phyloP scores from a whole-genome alignment of 2,888 invertebrate genomes.

The Oscheius sp. region DNA sequence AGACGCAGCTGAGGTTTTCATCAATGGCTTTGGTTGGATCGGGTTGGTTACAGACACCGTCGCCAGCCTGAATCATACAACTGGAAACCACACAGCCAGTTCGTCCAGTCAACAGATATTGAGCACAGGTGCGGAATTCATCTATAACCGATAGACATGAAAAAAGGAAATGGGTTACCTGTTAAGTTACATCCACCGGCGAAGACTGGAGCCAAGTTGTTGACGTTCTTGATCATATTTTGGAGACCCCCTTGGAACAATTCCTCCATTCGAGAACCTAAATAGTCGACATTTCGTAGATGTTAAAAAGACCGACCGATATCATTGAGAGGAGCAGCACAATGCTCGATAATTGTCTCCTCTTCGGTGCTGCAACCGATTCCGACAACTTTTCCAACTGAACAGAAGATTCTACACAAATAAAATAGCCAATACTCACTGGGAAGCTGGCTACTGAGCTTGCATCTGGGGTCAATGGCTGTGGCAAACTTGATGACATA shows the following conservation, averaged over 20 bases:
- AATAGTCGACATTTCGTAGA: too few relatives aligned
- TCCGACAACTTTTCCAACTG: slow-evolving; percentile 61
- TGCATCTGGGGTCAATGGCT: slow-evolving; percentile 67
- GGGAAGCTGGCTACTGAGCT: slow-evolving; percentile 57
- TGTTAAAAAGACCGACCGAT: slow-evolving; percentile 44
- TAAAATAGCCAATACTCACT: slow-evolving; percentile 39
- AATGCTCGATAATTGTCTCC: slow-evolving; percentile 67
- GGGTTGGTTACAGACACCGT: slow-evolving; percentile 64
- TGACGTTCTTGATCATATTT: slow-evolving; percentile 69
- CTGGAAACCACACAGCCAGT: slow-evolving; percentile 65
- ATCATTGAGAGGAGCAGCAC: slow-evolving; percentile 69
- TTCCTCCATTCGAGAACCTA: slow-evolving; percentile 49
- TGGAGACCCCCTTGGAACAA: slow-evolving; percentile 62
- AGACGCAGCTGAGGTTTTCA: slow-evolving; percentile 66
- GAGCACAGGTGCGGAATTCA: slow-evolving; percentile 56
- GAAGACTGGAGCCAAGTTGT: slow-evolving; percentile 68
- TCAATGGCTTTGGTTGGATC: slow-evolving; percentile 70
- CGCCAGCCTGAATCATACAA: slow-evolving; percentile 68
- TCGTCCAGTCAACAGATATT: slow-evolving; percentile 49
- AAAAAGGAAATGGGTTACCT: not conserved
- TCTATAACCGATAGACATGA: slow-evolving; percentile 29
- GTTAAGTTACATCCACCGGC: slow-evolving; percentile 70
- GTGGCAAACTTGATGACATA: slow-evolving; percentile 68
- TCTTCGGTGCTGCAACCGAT: slow-evolving; percentile 67
- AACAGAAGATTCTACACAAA: slow-evolving; percentile 5